phyloP scores from a whole-genome alignment of 2,888 invertebrate species.

The Tipula helvola region DNA sequence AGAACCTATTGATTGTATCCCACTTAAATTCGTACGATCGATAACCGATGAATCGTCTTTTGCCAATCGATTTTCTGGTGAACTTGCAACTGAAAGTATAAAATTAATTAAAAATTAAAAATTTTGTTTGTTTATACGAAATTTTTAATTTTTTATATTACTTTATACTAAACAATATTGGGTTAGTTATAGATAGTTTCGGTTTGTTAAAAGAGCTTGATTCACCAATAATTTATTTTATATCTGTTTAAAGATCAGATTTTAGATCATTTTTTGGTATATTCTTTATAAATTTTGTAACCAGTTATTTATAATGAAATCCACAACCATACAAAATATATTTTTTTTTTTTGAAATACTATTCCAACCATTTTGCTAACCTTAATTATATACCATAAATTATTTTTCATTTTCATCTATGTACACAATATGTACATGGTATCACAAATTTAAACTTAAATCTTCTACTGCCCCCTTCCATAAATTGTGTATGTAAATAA shows the following conservation, averaged over 20 bases:
- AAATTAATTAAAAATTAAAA: background rate
- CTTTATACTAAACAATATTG: background rate
- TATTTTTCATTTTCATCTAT: background rate
- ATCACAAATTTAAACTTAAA: too few species aligned
- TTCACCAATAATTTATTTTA: background rate
- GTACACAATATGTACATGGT: background rate
- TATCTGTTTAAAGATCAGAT: too few species aligned
- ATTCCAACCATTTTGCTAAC: background rate
- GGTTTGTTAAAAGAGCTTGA: background rate
- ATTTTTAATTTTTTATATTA: background rate
- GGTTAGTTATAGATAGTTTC: background rate
- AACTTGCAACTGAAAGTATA: constrained; percentile 58
- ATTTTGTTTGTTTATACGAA: background rate
- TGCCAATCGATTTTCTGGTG: constrained; percentile 53
- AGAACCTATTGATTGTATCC: constrained; percentile 34
- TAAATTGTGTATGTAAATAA: background rate
- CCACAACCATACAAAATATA: background rate
- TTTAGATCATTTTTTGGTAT: too few species aligned
- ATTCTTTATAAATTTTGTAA: too few species aligned
- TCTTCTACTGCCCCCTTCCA: too few species aligned
- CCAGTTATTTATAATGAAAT: too few species aligned
- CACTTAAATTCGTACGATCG: constrained; percentile 39
- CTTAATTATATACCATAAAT: background rate
- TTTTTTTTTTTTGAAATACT: background rate
- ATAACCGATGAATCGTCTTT: constrained; percentile 42